phyloP scores from a whole-genome alignment of 2,113 vertebrate genomes.

The Heterotis niloticus region DNA sequence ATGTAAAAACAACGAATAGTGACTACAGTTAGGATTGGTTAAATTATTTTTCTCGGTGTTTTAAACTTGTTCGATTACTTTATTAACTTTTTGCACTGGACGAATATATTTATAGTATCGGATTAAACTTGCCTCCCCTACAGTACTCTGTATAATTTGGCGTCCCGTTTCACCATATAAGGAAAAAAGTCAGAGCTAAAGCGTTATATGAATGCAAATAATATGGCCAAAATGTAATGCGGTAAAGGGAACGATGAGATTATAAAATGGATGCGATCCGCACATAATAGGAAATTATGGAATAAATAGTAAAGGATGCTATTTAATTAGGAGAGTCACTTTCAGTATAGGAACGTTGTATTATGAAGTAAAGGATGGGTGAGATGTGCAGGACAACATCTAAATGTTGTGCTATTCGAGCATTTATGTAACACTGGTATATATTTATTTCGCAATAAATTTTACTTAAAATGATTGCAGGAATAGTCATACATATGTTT shows the following conservation, averaged over 20 bases:
- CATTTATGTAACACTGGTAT: background rate
- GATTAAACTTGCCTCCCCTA: background rate
- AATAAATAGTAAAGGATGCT: background rate
- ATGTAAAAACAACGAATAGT: background rate
- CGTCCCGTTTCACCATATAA: slow-evolving; percentile 33
- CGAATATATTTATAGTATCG: background rate
- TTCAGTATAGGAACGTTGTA: background rate
- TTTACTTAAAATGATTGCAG: background rate
- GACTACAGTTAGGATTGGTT: background rate
- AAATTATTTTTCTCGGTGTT: background rate
- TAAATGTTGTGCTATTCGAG: background rate
- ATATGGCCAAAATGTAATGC: too few relatives aligned
- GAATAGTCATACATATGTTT: background rate
- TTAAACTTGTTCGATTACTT: background rate
- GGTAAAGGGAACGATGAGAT: background rate
- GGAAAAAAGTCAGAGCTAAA: slow-evolving; percentile 23
- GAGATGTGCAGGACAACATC: background rate
- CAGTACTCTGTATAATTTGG: background rate
- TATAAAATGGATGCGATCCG: background rate
- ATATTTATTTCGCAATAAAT: background rate
- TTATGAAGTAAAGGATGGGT: background rate
- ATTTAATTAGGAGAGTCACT: background rate
- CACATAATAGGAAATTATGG: background rate
- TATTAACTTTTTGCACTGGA: background rate
- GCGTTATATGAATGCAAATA: background rate